Percentiles rank a stretch among this genome's conserved stretches.
These are phyloP conservation scores for Eupithecia exiguata DNA, from an alignment of 2,888 invertebrate genomes.

Conservation along the genomic window DNA sequence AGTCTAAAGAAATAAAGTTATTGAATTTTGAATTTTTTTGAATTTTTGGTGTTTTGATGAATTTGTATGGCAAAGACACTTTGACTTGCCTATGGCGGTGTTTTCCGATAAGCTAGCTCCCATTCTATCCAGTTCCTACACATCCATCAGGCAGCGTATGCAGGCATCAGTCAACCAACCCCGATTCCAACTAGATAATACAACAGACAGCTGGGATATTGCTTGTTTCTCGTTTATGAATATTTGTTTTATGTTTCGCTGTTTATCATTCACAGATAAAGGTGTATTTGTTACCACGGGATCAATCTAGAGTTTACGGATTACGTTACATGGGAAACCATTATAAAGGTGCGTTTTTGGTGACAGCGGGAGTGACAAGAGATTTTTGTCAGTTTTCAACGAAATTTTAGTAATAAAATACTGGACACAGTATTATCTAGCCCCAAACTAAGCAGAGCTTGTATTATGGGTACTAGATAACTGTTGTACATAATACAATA, in stretches of 20 bases:
- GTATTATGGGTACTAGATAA: too few relatives aligned
- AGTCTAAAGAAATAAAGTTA: too few relatives aligned
- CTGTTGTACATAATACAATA: too few relatives aligned
- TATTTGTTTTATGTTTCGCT: conserved; percentile 17
- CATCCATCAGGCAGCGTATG: conserved; percentile 18
- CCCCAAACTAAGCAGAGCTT: too few relatives aligned
- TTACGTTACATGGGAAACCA: background rate
- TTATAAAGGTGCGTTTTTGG: background rate
- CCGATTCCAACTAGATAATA: conserved; percentile 44
- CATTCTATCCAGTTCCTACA: conserved; percentile 20
- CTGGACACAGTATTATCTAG: too few relatives aligned
- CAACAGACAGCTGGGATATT: conserved; percentile 28
- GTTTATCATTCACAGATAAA: conserved; percentile 1
- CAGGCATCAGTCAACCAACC: conserved; percentile 55
- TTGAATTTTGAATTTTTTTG: too few relatives aligned
- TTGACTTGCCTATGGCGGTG: too few relatives aligned
- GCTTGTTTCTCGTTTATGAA: conserved; percentile 33
- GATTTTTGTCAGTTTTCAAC: background rate
- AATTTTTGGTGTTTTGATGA: too few relatives aligned
- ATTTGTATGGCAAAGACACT: too few relatives aligned
- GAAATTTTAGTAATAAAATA: too few relatives aligned
- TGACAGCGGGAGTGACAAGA: background rate
- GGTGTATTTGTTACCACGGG: background rate
- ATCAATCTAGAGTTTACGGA: background rate
- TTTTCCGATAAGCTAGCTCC: conserved; percentile 2